Percentiles rank a stretch among this genome's conserved stretches.
Evolutionary conservation across 2,797 vertebrate genomes (phyloP).

Genomic region (Nasua narica): DNA sequence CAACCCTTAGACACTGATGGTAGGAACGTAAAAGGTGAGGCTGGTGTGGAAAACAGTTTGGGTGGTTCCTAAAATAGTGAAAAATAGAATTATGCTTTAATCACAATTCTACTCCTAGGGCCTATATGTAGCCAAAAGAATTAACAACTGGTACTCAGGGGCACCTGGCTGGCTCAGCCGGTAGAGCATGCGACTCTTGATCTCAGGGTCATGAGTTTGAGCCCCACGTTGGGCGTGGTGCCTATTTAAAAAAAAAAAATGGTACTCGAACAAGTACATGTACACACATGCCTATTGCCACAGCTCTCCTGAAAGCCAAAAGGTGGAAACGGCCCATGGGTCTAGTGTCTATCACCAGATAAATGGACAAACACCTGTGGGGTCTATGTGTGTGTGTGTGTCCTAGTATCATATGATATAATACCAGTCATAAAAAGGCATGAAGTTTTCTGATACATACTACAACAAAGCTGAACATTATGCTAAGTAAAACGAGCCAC

Average conservation of each 20-base stretch:
- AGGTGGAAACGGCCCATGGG: not conserved
- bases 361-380: not conserved
- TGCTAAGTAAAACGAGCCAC: constrained; percentile 20
- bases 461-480: not conserved
- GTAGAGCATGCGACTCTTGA: not conserved
- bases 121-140: not conserved
- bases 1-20: not conserved
- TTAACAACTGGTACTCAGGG: constrained; percentile 28
- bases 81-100: not conserved
- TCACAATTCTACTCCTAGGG: not conserved
- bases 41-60: not conserved
- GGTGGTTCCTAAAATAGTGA: constrained; percentile 18
- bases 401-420: not conserved
- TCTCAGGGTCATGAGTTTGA: not conserved
- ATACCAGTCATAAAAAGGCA: not conserved
- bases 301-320: not conserved
- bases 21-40: not conserved
- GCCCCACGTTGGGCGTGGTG: not conserved
- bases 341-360: not conserved
- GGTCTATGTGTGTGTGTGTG: not conserved
- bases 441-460: not conserved
- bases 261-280: not conserved
- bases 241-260: not conserved
- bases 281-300: not conserved
- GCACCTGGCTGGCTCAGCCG: not conserved